Percentiles rank a stretch among this genome's conserved stretches.
These are phyloP conservation scores for Chondrilla cf. caribensis DNA, from an alignment of 37 sponge, comb jelly and placozoan genomes.

Conservation along the genomic window DNA sequence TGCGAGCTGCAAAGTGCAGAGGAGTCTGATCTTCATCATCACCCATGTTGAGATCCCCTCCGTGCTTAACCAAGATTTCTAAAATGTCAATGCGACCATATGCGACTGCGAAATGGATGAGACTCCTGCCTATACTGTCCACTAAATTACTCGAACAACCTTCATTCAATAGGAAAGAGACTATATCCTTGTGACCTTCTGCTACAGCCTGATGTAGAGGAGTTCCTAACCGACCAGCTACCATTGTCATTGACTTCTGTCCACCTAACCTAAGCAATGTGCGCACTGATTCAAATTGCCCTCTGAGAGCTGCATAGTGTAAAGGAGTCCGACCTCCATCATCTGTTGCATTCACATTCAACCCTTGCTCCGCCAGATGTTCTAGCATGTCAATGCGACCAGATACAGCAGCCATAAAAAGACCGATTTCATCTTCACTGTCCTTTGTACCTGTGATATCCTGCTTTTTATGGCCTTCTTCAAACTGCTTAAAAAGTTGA, in stretches of 20 bases:
- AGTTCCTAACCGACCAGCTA: not conserved
- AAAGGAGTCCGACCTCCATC: not conserved
- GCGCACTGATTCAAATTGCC: not conserved
- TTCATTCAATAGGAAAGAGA: not conserved
- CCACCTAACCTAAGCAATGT: not conserved
- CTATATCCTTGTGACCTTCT: not conserved
- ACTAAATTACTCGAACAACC: not conserved
- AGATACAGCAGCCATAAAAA: no score
- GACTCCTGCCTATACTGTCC: not conserved
- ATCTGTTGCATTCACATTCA: not conserved
- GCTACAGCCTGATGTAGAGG: not conserved
- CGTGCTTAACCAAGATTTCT: not conserved
- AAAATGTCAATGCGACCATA: not conserved
- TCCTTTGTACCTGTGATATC: no score
- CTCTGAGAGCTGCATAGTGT: not conserved
- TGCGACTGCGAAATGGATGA: not conserved
- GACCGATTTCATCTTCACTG: no score
- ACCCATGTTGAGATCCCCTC: not conserved
- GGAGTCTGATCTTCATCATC: not conserved
- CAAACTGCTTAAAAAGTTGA: no score
- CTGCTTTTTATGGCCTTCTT: no score
- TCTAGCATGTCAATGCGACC: no score
- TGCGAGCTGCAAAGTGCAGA: not conserved
- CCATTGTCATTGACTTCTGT: not conserved
- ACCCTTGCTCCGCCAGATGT: no score